Evolutionary conservation across 2,113 vertebrate genomes (phyloP), one percentile per base, ranked within the genome.

Genomic region (Sylvilagus bachmani): DNA sequence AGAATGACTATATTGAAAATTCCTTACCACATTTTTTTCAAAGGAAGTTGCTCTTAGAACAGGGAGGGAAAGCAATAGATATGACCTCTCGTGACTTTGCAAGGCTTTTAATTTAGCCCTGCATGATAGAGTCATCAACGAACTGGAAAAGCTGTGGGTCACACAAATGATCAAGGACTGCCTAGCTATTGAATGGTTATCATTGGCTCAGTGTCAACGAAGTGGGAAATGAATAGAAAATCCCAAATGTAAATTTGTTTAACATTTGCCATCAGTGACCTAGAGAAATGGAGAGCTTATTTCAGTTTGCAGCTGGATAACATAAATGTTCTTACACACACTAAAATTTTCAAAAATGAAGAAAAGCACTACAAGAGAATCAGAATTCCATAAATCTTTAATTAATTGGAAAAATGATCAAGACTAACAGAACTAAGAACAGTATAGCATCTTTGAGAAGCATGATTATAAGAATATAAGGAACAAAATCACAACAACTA

Each of bases 221-320:
- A n/a, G 77, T 77, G 82, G 96, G 95, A 93, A 95, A 96, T 94
- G 95, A 97, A 92, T 38, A 92, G 95, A 95, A 96, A 97, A 97
- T 97, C 94, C 94, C 93, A 94, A 97, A 95, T 91, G 93, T 96
- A 96, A 96, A 97, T 96, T 97, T 97, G 96, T 96, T 97, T 96
- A 96, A 95, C 95, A 96, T 96, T 96, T 96, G 94, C 95, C 92
- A 92, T 92, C 44, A 21, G 90, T 92, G 95, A 96, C 95, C 96
- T 85, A 81, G 71, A 97, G 96, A 97, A 97, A 96, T 79, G 53
- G 85, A 94, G 73, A 96, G 95, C 87, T 95, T 93, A 96, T 62
- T 95, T 82, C 95, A 96, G 92, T 94, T 96, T 96, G 95, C 90
- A 95, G 78, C 95, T 93, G 93, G 93, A 86, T 95, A 95, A 95